Base-by-base conservation (phyloP, 2,113 vertebrate genomes). In the Tachysurus fulvidraco region DNA sequence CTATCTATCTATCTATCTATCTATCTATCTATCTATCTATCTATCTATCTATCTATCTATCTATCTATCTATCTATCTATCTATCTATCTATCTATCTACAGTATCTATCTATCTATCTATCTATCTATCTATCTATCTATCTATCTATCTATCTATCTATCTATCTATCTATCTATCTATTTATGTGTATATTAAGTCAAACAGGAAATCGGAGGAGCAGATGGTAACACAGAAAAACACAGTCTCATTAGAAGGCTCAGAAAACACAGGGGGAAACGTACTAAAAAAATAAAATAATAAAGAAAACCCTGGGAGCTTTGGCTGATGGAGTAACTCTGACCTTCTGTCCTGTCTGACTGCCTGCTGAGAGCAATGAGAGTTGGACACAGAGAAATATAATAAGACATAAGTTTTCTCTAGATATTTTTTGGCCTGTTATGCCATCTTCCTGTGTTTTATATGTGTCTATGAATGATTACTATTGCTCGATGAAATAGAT, bases 171-270 rank as follows among this genome's bases (percentile, higher is more conserved):
- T 71, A 52, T 21, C 60, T 36, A 36, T 36, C 2, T 36, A 36
- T 36, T 36, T 36, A 36, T 36, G 1, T 36, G 2, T 36, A 2
- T 36, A 36, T 36, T 44, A 25, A 60, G 64, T 30, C 55, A 55
- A n/a, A 69, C 30, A 83, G 54, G 69, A 67, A 82, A 67, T 85
- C 50, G 78, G 73, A 86, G 65, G 91, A 95, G 92, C 95, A 96
- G 94, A 95, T 95, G 95, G 95, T 94, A 92, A 92, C 92, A 92
- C 92, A 91, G 92, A 94, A 92, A 93, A 93, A 92, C 93, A 94
- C 90, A 91, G 91, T 91, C 94, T 95, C 93, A 93, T 94, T 94
- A 95, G 91, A 92, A 90, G 91, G 92, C 92, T 92, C 85, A 87
- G 88, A 91, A 93, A 94, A 92, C 93, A 93, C 87, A 88, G 88